A percentile compares a stretch with the other conserved stretches of the same genome.
phyloP scores from a whole-genome alignment of 2,888 invertebrate species.

The Lasioglossum malachurum region DNA sequence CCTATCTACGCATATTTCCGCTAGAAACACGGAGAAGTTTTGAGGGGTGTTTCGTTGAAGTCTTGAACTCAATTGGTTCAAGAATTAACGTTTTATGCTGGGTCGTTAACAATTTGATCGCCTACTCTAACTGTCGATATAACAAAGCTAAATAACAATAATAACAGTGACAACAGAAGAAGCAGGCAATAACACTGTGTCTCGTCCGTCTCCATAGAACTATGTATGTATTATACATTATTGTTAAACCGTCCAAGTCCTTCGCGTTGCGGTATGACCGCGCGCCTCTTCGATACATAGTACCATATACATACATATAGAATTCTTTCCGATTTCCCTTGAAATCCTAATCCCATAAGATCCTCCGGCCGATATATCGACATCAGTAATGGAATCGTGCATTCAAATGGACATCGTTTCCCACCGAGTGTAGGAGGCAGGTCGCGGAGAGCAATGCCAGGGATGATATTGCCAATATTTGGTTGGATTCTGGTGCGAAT shows the following conservation, averaged over 20 bases:
- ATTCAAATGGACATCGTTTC: constrained; percentile 79
- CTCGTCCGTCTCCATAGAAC: background rate
- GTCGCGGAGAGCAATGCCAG: constrained; percentile 73
- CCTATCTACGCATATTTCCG: no score
- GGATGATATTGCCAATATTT: constrained; percentile 85
- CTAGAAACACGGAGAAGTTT: no score
- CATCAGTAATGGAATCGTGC: constrained; percentile 78
- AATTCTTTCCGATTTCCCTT: constrained; percentile 62
- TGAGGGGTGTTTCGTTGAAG: no score
- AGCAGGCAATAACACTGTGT: background rate
- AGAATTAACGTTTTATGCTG: no score
- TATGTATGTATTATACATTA: no score
- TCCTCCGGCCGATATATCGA: constrained; percentile 73
- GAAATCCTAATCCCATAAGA: constrained; percentile 80
- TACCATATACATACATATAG: no score
- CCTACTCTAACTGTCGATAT: no score
- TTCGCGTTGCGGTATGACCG: constrained; percentile 37
- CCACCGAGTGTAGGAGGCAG: constrained; percentile 70
- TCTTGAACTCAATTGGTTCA: no score
- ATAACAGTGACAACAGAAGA: no score
- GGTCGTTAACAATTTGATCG: no score
- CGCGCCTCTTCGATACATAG: no score
- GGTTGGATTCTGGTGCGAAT: constrained; percentile 82
- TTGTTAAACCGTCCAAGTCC: background rate
- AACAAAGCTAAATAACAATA: no score